Conservation (phyloP, 2,888 invertebrate species). For the Cheilosia scutellata region DNA sequence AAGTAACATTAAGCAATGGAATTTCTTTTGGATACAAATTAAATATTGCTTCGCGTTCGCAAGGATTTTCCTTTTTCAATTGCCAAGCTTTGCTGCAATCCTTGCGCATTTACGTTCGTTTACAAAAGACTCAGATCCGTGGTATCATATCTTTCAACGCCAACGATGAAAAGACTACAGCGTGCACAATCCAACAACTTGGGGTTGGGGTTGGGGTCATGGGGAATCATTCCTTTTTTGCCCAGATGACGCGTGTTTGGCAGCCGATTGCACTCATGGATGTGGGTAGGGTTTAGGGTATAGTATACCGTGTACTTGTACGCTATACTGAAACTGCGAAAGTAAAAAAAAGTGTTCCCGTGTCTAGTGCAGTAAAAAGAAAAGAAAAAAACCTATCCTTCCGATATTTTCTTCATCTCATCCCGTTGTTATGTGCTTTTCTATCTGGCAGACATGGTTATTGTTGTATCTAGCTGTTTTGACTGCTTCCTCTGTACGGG, state of each 20-base stretch:
- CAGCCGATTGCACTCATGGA: conserved; percentile 59
- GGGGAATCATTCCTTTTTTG: conserved; percentile 26
- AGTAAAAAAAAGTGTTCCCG: background rate
- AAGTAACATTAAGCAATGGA: background rate
- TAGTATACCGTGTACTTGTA: no score
- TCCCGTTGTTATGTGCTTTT: conserved; percentile 68
- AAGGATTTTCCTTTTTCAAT: conserved; percentile 57
- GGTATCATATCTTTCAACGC: conserved; percentile 19
- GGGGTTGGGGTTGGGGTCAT: background rate
- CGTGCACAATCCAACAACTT: background rate
- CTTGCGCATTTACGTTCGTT: conserved; percentile 40
- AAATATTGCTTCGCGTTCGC: conserved; percentile 41
- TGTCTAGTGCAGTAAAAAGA: background rate
- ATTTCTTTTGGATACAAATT: conserved; percentile 17
- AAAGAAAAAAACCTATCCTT: conserved; percentile 11
- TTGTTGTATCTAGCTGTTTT: conserved; percentile 60
- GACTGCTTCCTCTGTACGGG: conserved; percentile 20
- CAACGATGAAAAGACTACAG: conserved; percentile 19
- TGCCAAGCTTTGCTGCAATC: conserved; percentile 32
- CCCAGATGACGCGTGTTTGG: conserved; percentile 46
- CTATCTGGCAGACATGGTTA: conserved; percentile 58
- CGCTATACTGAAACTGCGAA: background rate
- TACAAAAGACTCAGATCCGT: conserved; percentile 27
- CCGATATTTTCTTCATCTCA: conserved; percentile 50
- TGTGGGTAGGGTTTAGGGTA: background rate